Evolutionary conservation across 2,113 vertebrate species (phyloP), one percentile per base, ranked within the genome.

Genomic region (Sus scrofa): DNA sequence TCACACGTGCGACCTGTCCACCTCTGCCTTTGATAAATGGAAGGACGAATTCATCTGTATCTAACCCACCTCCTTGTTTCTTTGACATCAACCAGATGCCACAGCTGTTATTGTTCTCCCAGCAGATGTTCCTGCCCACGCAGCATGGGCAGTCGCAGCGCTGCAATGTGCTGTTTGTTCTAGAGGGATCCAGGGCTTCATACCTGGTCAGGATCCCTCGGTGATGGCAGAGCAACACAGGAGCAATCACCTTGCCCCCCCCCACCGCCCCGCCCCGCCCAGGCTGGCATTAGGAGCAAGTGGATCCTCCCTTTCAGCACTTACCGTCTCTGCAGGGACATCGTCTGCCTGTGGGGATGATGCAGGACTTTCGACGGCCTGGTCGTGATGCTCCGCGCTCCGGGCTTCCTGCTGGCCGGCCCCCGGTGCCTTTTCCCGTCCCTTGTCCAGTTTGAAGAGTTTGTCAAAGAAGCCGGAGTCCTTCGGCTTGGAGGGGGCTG

Each of bases 391-490:
- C 44, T 97, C 92, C 4, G 1, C 0, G 0, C 20, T 3, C 60
- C n/a, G 52, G 19, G 84, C 34, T 39, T 97, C 97, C 6, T 78
- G 91, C 18, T 37, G 97, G 0, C 1, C 4, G 63, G 86, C 91
- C 26, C 15, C 94, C 1, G 86, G 71, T 0, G 37, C 32, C 62
- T 88, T 56, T n/a, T 93, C 98, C 91, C 79, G 98, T 62, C 95
- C 97, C 91, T 98, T 99, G 67, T 98, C 98, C 98, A 98, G 97
- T 87, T 95, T 99, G 98, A 99, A 99, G 93, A 99, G 90, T 92
- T 98, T 99, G 89, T 99, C 98, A 7, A 99, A 98, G 93, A 99
- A 96, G 67, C 93, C 98, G 65, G 98, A 7, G 95, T 96, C 97
- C 75, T 83, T 98, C 4, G 97, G 78, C 92, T 96, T 98, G 0